A percentile compares a stretch with the other conserved stretches of the same genome.
phyloP scores from a whole-genome alignment of 2,113 vertebrate genomes.

The Pongo abelii region DNA sequence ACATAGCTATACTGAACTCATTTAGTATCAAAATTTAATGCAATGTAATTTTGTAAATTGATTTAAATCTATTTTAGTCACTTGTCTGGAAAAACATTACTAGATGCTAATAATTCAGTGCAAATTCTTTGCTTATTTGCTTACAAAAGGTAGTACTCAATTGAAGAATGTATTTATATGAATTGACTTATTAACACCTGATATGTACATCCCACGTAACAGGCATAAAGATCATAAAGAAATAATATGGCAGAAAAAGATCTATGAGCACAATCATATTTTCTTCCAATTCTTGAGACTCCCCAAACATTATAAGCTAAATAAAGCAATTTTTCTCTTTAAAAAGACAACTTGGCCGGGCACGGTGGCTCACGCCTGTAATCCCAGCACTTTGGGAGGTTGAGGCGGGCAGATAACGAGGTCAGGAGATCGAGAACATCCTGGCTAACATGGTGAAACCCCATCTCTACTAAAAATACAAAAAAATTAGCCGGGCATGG shows the following conservation, averaged over 20 bases:
- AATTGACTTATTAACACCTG: constrained; percentile 73
- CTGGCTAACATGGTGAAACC: too few species aligned
- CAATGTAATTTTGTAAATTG: constrained; percentile 93
- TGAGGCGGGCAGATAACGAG: accelerated
- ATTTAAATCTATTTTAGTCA: constrained; percentile 94
- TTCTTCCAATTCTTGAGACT: constrained; percentile 79
- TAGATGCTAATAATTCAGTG: constrained; percentile 86
- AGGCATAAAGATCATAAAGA: constrained; percentile 82
- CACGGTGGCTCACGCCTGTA: too few species aligned
- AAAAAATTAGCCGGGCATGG: too few species aligned
- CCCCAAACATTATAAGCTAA: constrained; percentile 78
- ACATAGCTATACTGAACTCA: constrained; percentile 92
- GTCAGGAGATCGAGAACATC: too few species aligned
- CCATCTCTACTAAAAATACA: too few species aligned
- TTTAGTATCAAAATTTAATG: constrained; percentile 94
- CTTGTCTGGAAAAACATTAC: constrained; percentile 88
- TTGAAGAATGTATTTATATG: constrained; percentile 89
- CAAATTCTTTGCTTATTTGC: constrained; percentile 86
- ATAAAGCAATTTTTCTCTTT: constrained; percentile 79
- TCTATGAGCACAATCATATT: constrained; percentile 81
- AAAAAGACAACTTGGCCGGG: neutral
- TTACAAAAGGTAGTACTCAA: constrained; percentile 86
- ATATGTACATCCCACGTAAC: constrained; percentile 88
- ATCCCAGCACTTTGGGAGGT: too few species aligned
- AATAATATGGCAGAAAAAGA: constrained; percentile 84